phyloP scores from a whole-genome alignment of 2,797 vertebrate species.

The Poeciliopsis presidionis region DNA sequence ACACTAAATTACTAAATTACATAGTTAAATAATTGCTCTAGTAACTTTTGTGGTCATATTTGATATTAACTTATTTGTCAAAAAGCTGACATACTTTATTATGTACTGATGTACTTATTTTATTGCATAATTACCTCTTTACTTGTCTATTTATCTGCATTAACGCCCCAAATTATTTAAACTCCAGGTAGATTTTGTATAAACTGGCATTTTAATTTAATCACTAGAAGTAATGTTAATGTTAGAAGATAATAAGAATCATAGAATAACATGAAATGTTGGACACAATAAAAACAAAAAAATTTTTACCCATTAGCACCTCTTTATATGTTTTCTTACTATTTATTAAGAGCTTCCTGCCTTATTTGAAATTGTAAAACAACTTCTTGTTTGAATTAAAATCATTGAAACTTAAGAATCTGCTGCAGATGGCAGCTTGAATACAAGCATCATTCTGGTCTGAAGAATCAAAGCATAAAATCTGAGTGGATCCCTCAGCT shows the following conservation, averaged over 20 bases:
- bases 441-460: background rate
- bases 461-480: background rate
- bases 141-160: too few species aligned
- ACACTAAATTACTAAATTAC: background rate
- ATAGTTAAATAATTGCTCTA: background rate
- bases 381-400: background rate
- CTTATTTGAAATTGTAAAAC: too few species aligned
- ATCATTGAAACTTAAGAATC: too few species aligned
- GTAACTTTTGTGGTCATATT: background rate
- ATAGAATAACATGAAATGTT: background rate
- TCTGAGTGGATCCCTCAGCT: background rate
- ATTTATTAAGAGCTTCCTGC: background rate
- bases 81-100: background rate
- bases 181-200: too few species aligned
- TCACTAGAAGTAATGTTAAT: background rate
- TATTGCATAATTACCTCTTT: background rate
- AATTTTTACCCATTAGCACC: background rate
- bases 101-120: background rate
- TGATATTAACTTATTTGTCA: background rate
- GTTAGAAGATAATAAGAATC: too few species aligned
- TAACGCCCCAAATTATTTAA: too few species aligned
- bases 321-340: background rate
- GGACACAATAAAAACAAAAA: background rate
- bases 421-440: background rate
- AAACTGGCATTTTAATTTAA: background rate